These are phyloP conservation scores for Bombus soroeensis DNA, from an alignment of 1,140 invertebrate species.

Conservation along the genomic window DNA sequence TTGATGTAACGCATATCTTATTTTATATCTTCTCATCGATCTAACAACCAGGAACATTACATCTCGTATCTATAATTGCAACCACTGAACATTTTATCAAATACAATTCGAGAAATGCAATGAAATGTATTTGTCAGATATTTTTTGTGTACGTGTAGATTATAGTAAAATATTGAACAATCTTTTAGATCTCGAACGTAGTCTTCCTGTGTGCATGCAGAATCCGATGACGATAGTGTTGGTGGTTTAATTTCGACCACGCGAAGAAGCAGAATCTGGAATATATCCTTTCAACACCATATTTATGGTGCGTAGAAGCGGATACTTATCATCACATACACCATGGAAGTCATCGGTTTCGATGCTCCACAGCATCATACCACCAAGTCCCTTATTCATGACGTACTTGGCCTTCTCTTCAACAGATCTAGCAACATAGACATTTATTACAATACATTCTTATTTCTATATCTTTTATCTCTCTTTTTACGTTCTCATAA, in stretches of 20 bases:
- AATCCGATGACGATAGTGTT: not conserved
- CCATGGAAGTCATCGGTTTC: slow-evolving; percentile 89
- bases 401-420: slow-evolving; percentile 84
- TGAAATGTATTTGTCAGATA: not conserved
- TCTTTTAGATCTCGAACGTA: slow-evolving; percentile 63
- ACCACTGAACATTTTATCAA: slow-evolving; percentile 22
- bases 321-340: slow-evolving; percentile 85
- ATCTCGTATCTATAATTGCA: slow-evolving; percentile 50
- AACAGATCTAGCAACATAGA: slow-evolving; percentile 77
- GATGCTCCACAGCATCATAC: slow-evolving; percentile 89
- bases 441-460: not conserved
- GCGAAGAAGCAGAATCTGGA: slow-evolving; percentile 46
- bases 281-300: slow-evolving; percentile 67
- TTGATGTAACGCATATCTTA: too few species aligned
- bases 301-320: slow-evolving; percentile 85
- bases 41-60: slow-evolving; percentile 19
- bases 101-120: slow-evolving; percentile 47
- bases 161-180: slow-evolving; percentile 68
- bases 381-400: slow-evolving; percentile 83
- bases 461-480: not conserved
- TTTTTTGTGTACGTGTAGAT: not conserved
- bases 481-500: not conserved
- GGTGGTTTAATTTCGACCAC: not conserved
- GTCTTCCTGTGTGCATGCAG: slow-evolving; percentile 62
- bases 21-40: not conserved